Conservation (phyloP, 2,113 vertebrate species). For the Epinephelus cyanopodus region DNA sequence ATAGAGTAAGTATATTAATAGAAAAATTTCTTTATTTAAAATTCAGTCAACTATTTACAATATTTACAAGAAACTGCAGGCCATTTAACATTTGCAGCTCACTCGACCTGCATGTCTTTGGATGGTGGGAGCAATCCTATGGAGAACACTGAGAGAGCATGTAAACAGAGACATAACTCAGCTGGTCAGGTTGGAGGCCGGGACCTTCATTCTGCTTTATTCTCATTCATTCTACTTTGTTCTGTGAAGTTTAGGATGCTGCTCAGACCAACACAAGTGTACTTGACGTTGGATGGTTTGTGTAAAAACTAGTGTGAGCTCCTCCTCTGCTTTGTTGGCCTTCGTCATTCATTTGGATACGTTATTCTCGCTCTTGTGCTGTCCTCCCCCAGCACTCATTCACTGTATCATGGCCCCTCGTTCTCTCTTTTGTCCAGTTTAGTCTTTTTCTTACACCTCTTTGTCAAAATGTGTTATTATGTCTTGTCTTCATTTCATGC, state of each 20-base stretch:
- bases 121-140: not conserved
- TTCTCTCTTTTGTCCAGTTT: not conserved
- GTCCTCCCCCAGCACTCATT: not conserved
- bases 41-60: not conserved
- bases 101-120: conserved; percentile 4
- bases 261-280: not conserved
- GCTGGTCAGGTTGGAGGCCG: not conserved
- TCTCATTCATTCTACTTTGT: not conserved
- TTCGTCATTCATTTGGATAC: not conserved
- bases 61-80: not conserved
- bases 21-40: not conserved
- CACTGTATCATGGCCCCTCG: not conserved
- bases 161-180: not conserved
- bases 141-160: not conserved
- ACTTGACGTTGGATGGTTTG: not conserved
- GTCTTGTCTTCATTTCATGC: not conserved
- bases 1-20: not conserved
- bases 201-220: not conserved
- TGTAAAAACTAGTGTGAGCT: conserved; percentile 1
- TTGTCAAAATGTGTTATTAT: conserved; percentile 6
- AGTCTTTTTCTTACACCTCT: not conserved
- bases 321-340: not conserved
- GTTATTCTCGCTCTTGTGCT: not conserved
- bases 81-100: not conserved
- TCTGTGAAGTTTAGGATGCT: not conserved